phyloP scores from a whole-genome alignment of 1,140 invertebrate genomes.

The Danaus plexippus region DNA sequence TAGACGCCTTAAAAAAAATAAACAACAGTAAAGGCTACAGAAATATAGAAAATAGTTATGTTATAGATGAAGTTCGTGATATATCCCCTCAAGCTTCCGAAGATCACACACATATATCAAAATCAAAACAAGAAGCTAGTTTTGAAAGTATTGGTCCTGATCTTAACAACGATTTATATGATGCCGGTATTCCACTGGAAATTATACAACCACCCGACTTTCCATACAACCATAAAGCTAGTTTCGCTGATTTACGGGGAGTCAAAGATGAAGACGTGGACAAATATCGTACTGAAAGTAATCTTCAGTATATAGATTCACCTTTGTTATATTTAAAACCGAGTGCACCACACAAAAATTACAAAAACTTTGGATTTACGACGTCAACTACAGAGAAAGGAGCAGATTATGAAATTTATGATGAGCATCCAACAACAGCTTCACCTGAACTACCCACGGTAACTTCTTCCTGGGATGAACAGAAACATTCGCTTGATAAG shows the following conservation, averaged over 20 bases:
- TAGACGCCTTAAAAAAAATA: conserved; percentile 48
- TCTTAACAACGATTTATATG: conserved; percentile 50
- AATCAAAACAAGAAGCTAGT: conserved; percentile 49
- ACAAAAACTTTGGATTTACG: conserved; percentile 43
- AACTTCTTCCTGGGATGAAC: conserved; percentile 38
- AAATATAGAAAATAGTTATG: conserved; percentile 48
- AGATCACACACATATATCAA: conserved; percentile 52
- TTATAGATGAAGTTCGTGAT: conserved; percentile 47
- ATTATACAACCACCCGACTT: conserved; percentile 28
- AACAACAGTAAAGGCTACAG: conserved; percentile 52
- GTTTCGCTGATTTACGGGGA: conserved; percentile 58
- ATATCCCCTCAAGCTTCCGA: conserved; percentile 66
- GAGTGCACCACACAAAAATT: conserved; percentile 65
- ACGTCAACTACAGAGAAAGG: conserved; percentile 33
- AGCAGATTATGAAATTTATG: conserved; percentile 61
- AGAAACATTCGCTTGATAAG: conserved; percentile 38
- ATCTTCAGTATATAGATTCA: conserved; percentile 66
- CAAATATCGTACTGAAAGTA: conserved; percentile 58
- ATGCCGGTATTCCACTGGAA: conserved; percentile 33
- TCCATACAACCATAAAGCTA: conserved; percentile 42
- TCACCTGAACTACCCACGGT: conserved; percentile 25
- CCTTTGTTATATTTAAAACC: conserved; percentile 68
- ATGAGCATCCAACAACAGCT: conserved; percentile 45
- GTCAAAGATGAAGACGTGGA: conserved; percentile 58
- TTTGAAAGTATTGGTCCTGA: conserved; percentile 57